Evolutionary conservation across 2,113 vertebrate genomes (phyloP), one percentile per base, ranked within the genome.

Genomic region (Carollia perspicillata): DNA sequence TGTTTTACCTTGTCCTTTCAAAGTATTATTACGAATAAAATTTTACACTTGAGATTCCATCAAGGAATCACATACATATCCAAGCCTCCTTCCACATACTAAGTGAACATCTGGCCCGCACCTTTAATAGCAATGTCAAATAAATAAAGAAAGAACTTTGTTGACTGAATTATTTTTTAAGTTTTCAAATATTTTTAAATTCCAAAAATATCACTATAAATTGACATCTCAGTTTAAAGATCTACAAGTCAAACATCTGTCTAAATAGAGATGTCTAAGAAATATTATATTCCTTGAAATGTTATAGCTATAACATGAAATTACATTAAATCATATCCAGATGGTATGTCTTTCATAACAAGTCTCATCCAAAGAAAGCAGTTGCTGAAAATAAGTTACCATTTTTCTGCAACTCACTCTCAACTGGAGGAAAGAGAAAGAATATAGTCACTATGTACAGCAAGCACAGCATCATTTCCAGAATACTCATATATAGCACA

Each of bases 241-340:
- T 72, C 26, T 75, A 75, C 37, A 95, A 96, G 78, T 93, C 81
- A 94, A 85, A 91, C 71, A 96, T 92, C 92, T 96, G 94, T 92
- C 91, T 97, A 95, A 94, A 95, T 40, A 83, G 63, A 95, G 53
- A 71, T 94, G 23, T 91, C 97, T 74, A 94, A 87, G 68, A 97
- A 97, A 86, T 93, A 97, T 5, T 87, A n/a, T 42, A 83, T 65
- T 88, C 80, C 95, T 93, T 96, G 88, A 97, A 96, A 97, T 92
- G 51, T 60, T 95, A 79, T 49, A 96, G 81, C 69, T 95, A 65
- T 66, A 94, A 84, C 0, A 1, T 93, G 42, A 94, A 96, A 95
- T 94, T 80, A 94, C 81, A 96, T 90, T 95, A 97, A 97, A 97
- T 95, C 93, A 93, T 75, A 92, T 92, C 96, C 96, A 98, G 96